Percentiles rank a stretch among this genome's conserved stretches.
Conservation (phyloP, 2,797 vertebrate genomes). For the Sebastolobus altivelis region DNA sequence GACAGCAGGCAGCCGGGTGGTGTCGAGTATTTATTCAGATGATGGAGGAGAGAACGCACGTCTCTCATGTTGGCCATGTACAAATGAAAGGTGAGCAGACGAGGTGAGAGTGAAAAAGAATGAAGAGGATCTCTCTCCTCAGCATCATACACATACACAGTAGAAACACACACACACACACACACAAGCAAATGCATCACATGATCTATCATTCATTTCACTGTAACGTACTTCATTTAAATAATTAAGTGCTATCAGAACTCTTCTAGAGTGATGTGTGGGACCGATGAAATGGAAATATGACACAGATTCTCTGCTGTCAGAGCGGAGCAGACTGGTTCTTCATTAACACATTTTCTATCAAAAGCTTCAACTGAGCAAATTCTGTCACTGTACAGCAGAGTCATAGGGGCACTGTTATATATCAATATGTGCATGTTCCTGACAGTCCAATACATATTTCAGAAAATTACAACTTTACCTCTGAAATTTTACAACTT, state of each 20-base stretch:
- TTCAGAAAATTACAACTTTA: not conserved
- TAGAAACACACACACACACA: slow-evolving; percentile 28
- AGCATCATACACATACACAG: slow-evolving; percentile 17
- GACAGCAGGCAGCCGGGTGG: not conserved
- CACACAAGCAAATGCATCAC: slow-evolving; percentile 17
- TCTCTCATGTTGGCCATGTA: slow-evolving; percentile 57
- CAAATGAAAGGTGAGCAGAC: slow-evolving; percentile 44
- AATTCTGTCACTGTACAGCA: slow-evolving; percentile 9
- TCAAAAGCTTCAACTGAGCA: slow-evolving; percentile 13
- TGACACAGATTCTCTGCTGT: not conserved
- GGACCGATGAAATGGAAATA: not conserved
- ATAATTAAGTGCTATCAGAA: slow-evolving; percentile 66
- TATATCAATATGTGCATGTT: not conserved
- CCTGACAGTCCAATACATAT: not conserved
- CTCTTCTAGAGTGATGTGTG: not conserved
- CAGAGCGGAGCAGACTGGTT: not conserved
- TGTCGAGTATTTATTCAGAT: slow-evolving; percentile 73
- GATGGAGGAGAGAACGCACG: slow-evolving; percentile 50
- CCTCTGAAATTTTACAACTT: not conserved
- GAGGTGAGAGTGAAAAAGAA: slow-evolving; percentile 11
- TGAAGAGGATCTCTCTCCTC: not conserved
- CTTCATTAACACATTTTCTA: not conserved
- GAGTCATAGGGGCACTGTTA: not conserved
- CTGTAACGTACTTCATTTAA: slow-evolving; percentile 50
- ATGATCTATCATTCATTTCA: slow-evolving; percentile 35